phyloP scores from a whole-genome alignment of 2,113 vertebrate genomes.

The Pluvialis apricaria region DNA sequence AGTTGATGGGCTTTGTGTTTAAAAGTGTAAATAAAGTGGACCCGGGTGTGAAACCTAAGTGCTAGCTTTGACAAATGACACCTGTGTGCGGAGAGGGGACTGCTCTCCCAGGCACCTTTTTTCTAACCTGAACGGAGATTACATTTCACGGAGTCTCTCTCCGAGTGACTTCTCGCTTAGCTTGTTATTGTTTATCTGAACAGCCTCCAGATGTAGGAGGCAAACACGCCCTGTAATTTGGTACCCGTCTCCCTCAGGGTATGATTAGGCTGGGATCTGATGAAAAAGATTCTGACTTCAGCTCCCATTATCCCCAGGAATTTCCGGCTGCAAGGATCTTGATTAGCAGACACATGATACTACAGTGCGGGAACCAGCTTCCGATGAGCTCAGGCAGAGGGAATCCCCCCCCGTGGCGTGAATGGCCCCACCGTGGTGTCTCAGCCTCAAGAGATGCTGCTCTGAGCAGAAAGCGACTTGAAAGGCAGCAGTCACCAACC shows the following conservation, averaged over 20 bases:
- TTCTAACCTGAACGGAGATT: not conserved
- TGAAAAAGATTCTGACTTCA: conserved; percentile 44
- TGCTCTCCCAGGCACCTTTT: not conserved
- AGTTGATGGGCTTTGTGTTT: not conserved
- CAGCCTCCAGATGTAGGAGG: not conserved
- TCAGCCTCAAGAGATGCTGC: not conserved
- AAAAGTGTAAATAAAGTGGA: conserved; percentile 18
- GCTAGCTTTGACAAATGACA: conserved; percentile 38
- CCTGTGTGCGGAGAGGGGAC: not conserved
- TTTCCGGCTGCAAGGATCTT: conserved; percentile 24
- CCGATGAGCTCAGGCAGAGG: not conserved
- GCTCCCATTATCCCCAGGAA: conserved; percentile 8
- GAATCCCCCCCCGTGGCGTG: rapidly evolving
- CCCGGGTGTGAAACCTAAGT: conserved; percentile 43
- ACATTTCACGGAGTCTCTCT: not conserved
- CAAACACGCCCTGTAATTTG: conserved; percentile 28
- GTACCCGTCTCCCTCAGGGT: conserved; percentile 21
- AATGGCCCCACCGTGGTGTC: not conserved
- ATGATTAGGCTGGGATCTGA: conserved; percentile 29
- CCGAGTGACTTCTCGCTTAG: not conserved
- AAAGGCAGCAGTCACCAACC: not conserved
- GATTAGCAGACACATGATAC: not conserved
- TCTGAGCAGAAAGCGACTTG: not conserved
- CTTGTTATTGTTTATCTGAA: conserved; percentile 29
- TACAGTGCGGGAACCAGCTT: not conserved